Base-by-base conservation (phyloP, 2,797 vertebrate species). In the Hafferia zeledoni region DNA sequence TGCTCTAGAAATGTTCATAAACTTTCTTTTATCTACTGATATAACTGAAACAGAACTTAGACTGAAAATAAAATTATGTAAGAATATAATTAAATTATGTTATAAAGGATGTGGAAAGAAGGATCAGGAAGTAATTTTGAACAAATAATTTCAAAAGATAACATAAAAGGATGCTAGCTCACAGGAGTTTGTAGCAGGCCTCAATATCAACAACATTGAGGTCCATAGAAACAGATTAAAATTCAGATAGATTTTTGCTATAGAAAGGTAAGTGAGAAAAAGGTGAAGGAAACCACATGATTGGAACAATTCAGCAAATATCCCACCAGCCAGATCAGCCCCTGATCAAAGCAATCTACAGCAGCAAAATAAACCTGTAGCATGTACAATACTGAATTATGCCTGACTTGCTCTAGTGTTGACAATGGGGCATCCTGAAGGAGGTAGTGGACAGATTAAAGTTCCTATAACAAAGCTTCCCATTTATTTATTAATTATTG, bases 111-210 rank as follows among this genome's bases (percentile, higher is more conserved):
- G 19, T 37, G 10, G 17, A 71, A 89, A 71, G 12, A 72, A 56
- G 2, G 15, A 68, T 52, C 14, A 53, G 6, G 8, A 89, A 56
- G 5, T 11, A 1, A 65, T 37, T 79, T 22, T 2, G 13, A 86
- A 6, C 3, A 90, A 92, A 71, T 24, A 56, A 49, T 87, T 82
- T 30, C 8, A 52, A 50, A 88, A 68, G 9, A 28, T 27, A 49
- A 28, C 1, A 8, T 27, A 68, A 76, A 35, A 35, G 4, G 1
- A 0, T 61, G 16, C 2, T 61, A 33, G 22, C 3, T 61, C 10
- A 60, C 15, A 31, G 3, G 4, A 6, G 2, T 65, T 6, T 20
- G 23, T 49, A 74, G 30, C 2, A n/a, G 18, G 5, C 4, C 16
- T 20, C 25, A 50, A 37, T 55, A n/a, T 3, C 17, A 71, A 44